Evolutionary conservation across 2,797 vertebrate genomes (phyloP).

Genomic region (Tauraco hartlaubi): DNA sequence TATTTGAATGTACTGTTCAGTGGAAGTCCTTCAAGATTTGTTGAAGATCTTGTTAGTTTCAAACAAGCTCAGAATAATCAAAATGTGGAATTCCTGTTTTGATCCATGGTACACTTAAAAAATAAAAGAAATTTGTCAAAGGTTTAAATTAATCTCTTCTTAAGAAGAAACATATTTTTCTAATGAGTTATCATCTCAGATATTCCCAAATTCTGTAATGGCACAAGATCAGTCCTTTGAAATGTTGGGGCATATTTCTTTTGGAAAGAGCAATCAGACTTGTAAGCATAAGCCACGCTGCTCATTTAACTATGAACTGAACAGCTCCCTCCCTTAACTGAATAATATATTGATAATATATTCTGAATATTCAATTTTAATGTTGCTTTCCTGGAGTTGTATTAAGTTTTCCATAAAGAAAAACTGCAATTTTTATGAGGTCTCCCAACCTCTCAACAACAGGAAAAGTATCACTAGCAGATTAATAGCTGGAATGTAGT

Average conservation of each 20-base stretch:
- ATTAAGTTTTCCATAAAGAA: background rate
- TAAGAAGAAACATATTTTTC: background rate
- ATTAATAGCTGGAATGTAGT: conserved; percentile 18
- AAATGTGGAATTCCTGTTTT: background rate
- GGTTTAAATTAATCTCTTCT: background rate
- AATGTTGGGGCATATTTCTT: background rate
- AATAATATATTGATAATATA: background rate
- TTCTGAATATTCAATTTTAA: background rate
- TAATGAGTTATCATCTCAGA: background rate
- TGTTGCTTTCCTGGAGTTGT: background rate
- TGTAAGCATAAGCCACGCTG: background rate
- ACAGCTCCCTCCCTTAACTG: background rate
- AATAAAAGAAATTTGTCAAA: background rate
- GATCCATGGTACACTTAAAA: background rate
- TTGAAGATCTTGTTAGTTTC: background rate
- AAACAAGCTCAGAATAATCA: background rate
- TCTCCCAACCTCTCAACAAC: background rate
- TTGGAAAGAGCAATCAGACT: background rate
- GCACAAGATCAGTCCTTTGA: background rate
- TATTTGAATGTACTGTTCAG: background rate
- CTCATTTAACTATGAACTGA: background rate
- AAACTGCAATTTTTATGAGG: background rate
- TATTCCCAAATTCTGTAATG: background rate
- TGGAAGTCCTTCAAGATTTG: background rate
- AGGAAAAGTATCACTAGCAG: conserved; percentile 35